Conservation (phyloP, 2,888 invertebrate genomes). For the Eristalinus aeneus region DNA sequence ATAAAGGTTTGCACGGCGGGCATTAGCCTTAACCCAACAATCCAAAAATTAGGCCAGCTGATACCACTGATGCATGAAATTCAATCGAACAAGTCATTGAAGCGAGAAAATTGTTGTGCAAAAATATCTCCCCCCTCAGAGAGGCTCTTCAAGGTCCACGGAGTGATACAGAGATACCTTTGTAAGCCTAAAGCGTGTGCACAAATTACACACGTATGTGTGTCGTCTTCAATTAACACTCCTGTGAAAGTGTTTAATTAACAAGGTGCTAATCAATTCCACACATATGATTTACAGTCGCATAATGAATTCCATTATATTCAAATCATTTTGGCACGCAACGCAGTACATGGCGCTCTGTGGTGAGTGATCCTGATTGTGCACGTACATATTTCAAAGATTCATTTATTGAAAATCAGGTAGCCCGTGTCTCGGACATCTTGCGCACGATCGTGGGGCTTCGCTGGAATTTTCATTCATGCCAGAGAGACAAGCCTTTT, state of each 20-base stretch:
- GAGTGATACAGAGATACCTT: conserved; percentile 2
- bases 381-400: conserved; percentile 42
- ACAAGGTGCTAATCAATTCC: conserved; percentile 3
- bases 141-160: conserved; percentile 5
- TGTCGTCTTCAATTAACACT: background rate
- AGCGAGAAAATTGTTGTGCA: conserved; percentile 9
- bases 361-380: conserved; percentile 60
- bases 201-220: background rate
- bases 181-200: background rate
- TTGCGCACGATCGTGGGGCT: background rate
- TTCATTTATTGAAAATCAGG: conserved; percentile 56
- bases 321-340: conserved; percentile 16
- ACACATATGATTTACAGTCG: background rate
- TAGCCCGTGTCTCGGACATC: background rate
- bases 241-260: background rate
- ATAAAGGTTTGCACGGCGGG: background rate
- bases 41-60: background rate
- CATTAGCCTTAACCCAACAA: background rate
- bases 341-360: conserved; percentile 53
- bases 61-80: conserved; percentile 36
- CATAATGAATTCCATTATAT: conserved; percentile 56
- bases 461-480: background rate
- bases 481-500: background rate
- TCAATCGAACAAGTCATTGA: conserved; percentile 37
- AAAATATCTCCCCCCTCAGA: background rate